These are phyloP conservation scores for Bucorvus abyssinicus DNA, from an alignment of 2,797 vertebrate genomes.

Conservation along the genomic window DNA sequence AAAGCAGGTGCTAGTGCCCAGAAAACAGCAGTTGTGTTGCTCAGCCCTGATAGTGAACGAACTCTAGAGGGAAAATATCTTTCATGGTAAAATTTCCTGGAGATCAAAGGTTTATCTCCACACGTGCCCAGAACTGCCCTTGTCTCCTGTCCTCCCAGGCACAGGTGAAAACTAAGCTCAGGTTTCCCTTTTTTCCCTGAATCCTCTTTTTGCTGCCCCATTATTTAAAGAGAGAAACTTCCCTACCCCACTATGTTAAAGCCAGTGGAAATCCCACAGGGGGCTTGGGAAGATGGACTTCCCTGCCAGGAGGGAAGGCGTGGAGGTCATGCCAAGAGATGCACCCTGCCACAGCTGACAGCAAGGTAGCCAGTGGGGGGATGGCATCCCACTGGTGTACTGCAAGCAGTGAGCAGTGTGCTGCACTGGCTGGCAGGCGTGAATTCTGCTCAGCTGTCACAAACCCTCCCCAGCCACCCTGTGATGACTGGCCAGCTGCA, in stretches of 20 bases:
- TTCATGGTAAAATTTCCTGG: not conserved
- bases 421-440: rapidly evolving
- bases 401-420: not conserved
- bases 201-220: not conserved
- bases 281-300: not conserved
- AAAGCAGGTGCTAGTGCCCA: not conserved
- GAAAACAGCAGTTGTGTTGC: not conserved
- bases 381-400: not conserved
- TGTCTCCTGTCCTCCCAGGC: not conserved
- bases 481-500: not conserved
- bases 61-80: not conserved
- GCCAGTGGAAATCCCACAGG: not conserved
- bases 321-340: not conserved
- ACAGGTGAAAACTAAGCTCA: not conserved
- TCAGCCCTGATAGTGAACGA: not conserved
- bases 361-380: not conserved
- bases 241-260: not conserved
- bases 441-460: rapidly evolving
- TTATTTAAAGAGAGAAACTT: not conserved
- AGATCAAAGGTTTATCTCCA: not conserved
- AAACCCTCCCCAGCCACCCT: not conserved
- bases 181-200: not conserved
- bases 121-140: not conserved
- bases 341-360: not conserved
- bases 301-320: not conserved